These are phyloP conservation scores for Electrona antarctica DNA, from an alignment of 2,113 vertebrate genomes.

Conservation along the genomic window DNA sequence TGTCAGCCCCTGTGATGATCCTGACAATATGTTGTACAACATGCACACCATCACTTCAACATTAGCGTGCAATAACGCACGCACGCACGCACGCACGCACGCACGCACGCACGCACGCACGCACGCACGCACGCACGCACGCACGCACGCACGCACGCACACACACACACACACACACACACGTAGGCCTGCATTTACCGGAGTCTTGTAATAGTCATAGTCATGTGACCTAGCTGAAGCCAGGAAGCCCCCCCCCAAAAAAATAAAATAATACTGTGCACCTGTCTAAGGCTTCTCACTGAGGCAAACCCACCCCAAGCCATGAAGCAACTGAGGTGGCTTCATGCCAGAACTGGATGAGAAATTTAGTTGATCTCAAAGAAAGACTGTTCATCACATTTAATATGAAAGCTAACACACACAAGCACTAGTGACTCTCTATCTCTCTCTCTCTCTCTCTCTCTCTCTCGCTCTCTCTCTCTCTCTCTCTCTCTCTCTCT, in stretches of 20 bases:
- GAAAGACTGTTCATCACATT: too few species aligned
- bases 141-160: not conserved
- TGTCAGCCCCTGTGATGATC: not conserved
- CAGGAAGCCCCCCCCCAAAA: too few species aligned
- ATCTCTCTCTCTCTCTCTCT: not conserved
- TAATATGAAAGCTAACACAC: not conserved
- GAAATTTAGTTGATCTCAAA: not conserved
- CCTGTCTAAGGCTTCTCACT: slow-evolving; percentile 47
- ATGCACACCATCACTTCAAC: not conserved
- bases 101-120: not conserved
- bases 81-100: not conserved
- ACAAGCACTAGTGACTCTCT: not conserved
- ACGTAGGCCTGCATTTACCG: slow-evolving; percentile 10
- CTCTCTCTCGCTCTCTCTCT: not conserved
- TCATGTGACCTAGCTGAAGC: slow-evolving; percentile 38
- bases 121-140: not conserved
- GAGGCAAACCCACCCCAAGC: not conserved
- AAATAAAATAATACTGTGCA: too few species aligned
- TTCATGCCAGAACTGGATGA: slow-evolving; percentile 11
- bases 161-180: not conserved
- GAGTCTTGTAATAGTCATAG: slow-evolving; percentile 17
- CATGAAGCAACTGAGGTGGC: slow-evolving; percentile 19
- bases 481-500: not conserved
- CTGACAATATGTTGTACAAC: not conserved
- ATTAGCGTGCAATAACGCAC: not conserved